These are phyloP conservation scores for Nesogale talazaci DNA, from an alignment of 2,113 vertebrate species.

Conservation along the genomic window DNA sequence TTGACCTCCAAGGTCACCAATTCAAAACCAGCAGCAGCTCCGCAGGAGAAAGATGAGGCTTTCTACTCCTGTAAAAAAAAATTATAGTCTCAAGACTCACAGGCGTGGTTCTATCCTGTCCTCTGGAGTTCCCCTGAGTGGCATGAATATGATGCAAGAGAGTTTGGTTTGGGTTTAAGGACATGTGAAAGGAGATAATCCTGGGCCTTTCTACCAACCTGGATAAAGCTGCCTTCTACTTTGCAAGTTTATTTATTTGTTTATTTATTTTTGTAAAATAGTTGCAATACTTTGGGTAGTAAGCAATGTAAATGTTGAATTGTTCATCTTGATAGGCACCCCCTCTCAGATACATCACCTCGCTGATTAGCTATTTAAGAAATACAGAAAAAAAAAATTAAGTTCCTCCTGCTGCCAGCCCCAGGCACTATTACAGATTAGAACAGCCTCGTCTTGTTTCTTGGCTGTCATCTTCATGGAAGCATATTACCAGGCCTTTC, in stretches of 20 bases:
- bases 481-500: neutral
- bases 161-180: too few relatives aligned
- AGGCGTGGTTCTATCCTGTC: too few relatives aligned
- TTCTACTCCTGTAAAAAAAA: too few relatives aligned
- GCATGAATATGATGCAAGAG: too few relatives aligned
- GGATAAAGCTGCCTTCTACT: neutral
- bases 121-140: too few relatives aligned
- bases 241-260: neutral
- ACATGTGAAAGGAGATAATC: too few relatives aligned
- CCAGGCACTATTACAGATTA: neutral
- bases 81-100: too few relatives aligned
- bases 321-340: neutral
- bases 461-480: neutral
- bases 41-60: too few relatives aligned
- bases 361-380: neutral
- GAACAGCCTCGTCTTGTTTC: neutral
- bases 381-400: neutral
- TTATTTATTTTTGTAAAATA: conserved; percentile 45
- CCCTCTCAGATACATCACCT: neutral
- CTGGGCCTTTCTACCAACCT: neutral
- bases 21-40: too few relatives aligned
- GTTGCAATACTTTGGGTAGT: conserved; percentile 36
- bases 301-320: neutral
- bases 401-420: neutral
- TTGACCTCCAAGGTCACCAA: too few relatives aligned